Conservation (phyloP, 1,140 invertebrate genomes). For the Ceratina australensis region DNA sequence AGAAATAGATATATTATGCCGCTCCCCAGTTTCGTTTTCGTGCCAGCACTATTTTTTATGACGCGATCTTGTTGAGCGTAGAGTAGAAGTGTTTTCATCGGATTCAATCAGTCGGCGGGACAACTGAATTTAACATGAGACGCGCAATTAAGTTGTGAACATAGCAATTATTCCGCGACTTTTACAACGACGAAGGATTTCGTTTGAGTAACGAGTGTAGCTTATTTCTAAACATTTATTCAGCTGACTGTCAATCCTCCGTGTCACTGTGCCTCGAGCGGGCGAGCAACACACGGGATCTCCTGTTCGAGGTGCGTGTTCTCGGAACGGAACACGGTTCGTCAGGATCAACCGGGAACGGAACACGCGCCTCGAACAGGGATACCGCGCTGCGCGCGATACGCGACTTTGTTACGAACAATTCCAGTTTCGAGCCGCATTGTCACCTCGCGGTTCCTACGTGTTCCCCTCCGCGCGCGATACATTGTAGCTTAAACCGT, state of each 20-base stretch:
- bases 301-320: no score
- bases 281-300: not conserved
- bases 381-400: conserved; percentile 29
- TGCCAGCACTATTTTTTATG: not conserved
- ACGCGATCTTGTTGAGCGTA: not conserved
- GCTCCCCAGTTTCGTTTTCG: not conserved
- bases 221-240: not conserved
- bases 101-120: not conserved
- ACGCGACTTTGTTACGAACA: conserved; percentile 68
- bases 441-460: conserved; percentile 1
- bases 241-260: not conserved
- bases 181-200: no score
- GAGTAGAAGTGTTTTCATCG: not conserved
- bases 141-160: no score
- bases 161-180: no score
- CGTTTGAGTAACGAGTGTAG: no score
- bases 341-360: not conserved
- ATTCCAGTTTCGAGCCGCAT: conserved; percentile 50
- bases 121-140: no score
- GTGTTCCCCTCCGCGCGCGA: conserved; percentile 3
- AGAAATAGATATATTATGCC: conserved; percentile 61
- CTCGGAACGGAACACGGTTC: no score
- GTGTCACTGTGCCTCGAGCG: not conserved
- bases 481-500: conserved; percentile 26
- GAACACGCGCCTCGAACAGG: conserved; percentile 33